phyloP scores from a whole-genome alignment of 2,888 invertebrate species.

The Trichogramma evanescens region DNA sequence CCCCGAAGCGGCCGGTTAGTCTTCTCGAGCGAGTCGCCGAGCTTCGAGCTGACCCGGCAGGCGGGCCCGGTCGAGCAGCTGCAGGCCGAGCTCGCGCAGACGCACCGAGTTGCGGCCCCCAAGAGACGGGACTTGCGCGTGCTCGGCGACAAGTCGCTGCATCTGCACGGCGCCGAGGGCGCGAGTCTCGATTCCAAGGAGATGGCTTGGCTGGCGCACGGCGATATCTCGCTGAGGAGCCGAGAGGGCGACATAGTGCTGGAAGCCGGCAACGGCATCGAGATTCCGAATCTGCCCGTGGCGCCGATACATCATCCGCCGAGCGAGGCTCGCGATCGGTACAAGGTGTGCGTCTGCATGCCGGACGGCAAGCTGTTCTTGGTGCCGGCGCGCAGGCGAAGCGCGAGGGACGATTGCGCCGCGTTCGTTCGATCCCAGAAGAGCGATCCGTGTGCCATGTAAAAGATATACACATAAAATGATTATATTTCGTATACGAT shows the following conservation, averaged over 20 bases:
- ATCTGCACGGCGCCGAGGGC: conserved; percentile 74
- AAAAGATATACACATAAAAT: not conserved
- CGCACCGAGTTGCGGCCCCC: conserved; percentile 68
- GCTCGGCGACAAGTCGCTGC: conserved; percentile 62
- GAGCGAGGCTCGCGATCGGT: conserved; percentile 54
- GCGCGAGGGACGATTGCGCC: conserved; percentile 54
- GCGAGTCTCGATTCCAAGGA: conserved; percentile 65
- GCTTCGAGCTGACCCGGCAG: conserved; percentile 58
- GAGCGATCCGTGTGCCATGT: conserved; percentile 55
- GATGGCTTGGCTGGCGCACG: conserved; percentile 69
- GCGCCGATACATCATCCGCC: conserved; percentile 48
- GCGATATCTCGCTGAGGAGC: conserved; percentile 69
- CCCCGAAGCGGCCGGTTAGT: conserved; percentile 56
- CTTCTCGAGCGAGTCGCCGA: conserved; percentile 70
- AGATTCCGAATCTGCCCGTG: conserved; percentile 65
- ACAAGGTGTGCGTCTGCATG: conserved; percentile 85
- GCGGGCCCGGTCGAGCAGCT: conserved; percentile 58
- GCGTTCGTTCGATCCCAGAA: conserved; percentile 57
- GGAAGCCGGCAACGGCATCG: conserved; percentile 64
- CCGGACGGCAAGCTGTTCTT: conserved; percentile 78
- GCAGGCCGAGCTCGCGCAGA: conserved; percentile 60
- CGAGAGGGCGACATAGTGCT: conserved; percentile 68
- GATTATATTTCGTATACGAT: too few relatives aligned
- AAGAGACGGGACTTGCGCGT: conserved; percentile 61
- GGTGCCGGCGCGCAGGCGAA: conserved; percentile 62